Percentiles rank a stretch among this genome's conserved stretches.
phyloP scores from a whole-genome alignment of 1,140 invertebrate species.

The Asobara japonica region DNA sequence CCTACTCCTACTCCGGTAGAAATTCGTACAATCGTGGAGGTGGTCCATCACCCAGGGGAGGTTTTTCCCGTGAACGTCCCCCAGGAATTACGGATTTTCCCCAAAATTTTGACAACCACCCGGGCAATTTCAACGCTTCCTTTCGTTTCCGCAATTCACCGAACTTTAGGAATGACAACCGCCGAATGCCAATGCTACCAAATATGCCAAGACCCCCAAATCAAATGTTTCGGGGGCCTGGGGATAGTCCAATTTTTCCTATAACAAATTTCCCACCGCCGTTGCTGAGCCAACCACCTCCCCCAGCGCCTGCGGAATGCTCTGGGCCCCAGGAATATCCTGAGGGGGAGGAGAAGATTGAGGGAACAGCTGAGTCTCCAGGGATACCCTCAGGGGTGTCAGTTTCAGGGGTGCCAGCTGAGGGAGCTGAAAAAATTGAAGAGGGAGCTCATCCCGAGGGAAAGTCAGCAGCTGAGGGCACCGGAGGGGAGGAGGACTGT shows the following conservation, averaged over 20 bases:
- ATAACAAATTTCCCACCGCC: conserved; percentile 31
- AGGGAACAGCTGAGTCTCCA: no score
- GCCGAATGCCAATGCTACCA: conserved; percentile 39
- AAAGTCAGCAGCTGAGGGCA: not conserved
- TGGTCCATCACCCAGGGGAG: conserved; percentile 47
- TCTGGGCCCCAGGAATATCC: not conserved
- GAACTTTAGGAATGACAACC: conserved; percentile 53
- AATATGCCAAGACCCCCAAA: conserved; percentile 39
- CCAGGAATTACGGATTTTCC: conserved; percentile 43
- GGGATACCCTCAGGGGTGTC: not conserved
- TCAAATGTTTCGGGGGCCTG: conserved; percentile 36
- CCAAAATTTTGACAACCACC: conserved; percentile 54
- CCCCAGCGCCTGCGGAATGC: not conserved
- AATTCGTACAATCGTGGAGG: conserved; percentile 44
- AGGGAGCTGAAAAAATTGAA: not conserved
- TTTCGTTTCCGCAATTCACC: conserved; percentile 51
- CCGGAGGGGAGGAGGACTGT: conserved; percentile 54
- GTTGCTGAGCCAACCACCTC: not conserved
- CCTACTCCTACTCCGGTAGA: conserved; percentile 50
- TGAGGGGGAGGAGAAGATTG: no score
- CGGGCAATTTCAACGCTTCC: conserved; percentile 51
- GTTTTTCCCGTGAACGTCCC: conserved; percentile 53
- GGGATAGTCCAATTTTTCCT: conserved; percentile 35
- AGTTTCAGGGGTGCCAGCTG: not conserved
- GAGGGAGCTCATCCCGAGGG: not conserved